Evolutionary conservation across 2,113 vertebrate genomes (phyloP).

Genomic region (Nyctibius bracteatus): DNA sequence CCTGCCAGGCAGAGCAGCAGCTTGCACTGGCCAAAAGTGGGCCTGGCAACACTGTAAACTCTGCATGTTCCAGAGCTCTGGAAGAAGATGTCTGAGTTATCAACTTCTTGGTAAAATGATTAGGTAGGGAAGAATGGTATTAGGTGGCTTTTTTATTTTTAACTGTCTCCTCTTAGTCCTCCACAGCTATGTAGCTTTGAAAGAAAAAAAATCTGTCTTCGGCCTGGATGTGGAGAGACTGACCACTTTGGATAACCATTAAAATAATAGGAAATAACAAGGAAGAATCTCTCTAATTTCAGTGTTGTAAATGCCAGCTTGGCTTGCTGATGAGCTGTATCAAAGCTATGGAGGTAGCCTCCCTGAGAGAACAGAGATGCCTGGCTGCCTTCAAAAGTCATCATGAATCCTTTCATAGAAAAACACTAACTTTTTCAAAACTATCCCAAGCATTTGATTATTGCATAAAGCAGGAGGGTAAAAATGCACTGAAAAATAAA

Average conservation of each 20-base stretch:
- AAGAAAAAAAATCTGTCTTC: neutral
- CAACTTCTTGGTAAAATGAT: neutral
- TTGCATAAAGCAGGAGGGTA: neutral
- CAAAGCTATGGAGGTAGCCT: neutral
- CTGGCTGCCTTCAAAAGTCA: neutral
- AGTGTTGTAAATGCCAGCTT: fast-evolving
- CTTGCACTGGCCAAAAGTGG: neutral
- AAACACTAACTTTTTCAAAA: fast-evolving
- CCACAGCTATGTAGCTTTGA: neutral
- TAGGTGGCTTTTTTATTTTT: neutral
- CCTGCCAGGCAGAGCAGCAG: neutral
- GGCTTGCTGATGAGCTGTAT: neutral
- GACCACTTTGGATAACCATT: neutral
- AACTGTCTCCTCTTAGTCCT: neutral
- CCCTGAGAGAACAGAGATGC: neutral
- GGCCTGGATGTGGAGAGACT: neutral
- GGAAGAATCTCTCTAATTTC: neutral
- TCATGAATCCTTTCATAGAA: neutral
- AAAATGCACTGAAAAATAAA: neutral
- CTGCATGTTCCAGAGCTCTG: neutral
- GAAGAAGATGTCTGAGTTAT: neutral
- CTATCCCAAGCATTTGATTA: neutral
- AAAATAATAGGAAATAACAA: neutral
- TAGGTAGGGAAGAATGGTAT: neutral
- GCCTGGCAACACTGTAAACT: neutral